Percentiles rank a stretch among this genome's conserved stretches.
These are phyloP conservation scores for Chironomus striatipennis DNA, from an alignment of 1,140 invertebrate species.

Conservation along the genomic window DNA sequence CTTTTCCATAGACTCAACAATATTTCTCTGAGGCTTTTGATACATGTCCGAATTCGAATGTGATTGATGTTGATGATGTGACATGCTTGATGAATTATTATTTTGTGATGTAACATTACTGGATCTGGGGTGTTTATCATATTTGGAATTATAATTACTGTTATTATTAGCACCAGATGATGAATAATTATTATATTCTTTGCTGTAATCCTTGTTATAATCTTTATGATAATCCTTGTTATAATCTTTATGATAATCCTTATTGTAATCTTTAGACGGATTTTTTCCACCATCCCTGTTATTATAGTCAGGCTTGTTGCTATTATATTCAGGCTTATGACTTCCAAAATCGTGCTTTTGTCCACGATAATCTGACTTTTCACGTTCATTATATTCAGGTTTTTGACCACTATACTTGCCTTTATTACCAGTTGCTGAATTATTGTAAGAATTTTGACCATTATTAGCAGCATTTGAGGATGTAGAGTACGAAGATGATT, in stretches of 20 bases:
- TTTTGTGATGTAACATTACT: slow-evolving; percentile 22
- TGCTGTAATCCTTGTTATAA: slow-evolving; percentile 26
- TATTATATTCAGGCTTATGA: not conserved
- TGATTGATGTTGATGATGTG: slow-evolving; percentile 29
- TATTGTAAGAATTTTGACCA: not conserved
- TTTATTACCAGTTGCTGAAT: slow-evolving; percentile 3
- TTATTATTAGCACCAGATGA: slow-evolving; percentile 28
- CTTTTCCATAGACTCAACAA: slow-evolving; percentile 12
- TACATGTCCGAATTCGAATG: not conserved
- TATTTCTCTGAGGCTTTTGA: not conserved
- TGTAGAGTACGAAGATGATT: not conserved
- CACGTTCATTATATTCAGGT: not conserved
- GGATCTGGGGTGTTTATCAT: not conserved
- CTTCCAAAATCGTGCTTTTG: not conserved
- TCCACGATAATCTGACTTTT: not conserved
- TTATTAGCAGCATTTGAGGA: not conserved
- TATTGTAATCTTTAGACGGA: slow-evolving; percentile 28
- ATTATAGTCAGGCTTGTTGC: not conserved
- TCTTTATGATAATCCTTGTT: too few species aligned
- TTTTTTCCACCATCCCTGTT: not conserved
- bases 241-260: slow-evolving; percentile 26
- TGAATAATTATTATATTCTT: slow-evolving; percentile 28
- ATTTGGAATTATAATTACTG: slow-evolving; percentile 27
- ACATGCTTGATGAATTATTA: slow-evolving; percentile 27
- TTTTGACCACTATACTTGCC: not conserved